A percentile compares a stretch with the other conserved stretches of the same genome.
Evolutionary conservation across 2,888 invertebrate species (phyloP).

Genomic region (Aphidoletes aphidimyza): DNA sequence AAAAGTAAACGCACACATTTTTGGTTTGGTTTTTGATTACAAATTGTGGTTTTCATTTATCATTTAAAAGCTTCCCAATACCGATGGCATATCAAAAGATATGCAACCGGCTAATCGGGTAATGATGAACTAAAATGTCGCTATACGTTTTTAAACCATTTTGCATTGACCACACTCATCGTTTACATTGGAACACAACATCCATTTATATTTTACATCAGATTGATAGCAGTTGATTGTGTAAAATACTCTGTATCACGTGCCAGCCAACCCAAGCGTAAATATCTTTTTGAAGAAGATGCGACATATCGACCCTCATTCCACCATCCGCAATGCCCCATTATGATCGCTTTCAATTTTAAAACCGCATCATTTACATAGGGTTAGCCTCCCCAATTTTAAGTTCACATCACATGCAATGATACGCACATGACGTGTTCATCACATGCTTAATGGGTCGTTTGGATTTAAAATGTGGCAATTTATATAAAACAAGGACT

Average conservation of each 20-base stretch:
- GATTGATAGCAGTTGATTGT: background rate
- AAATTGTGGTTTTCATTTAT: background rate
- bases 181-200: background rate
- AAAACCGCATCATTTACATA: conserved; percentile 19
- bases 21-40: conserved; percentile 18
- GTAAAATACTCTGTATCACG: background rate
- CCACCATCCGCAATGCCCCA: too few species aligned
- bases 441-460: conserved; percentile 26
- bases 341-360: background rate
- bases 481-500: background rate
- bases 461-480: background rate
- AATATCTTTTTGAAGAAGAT: conserved; percentile 10
- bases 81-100: too few species aligned
- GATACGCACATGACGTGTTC: conserved; percentile 20
- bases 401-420: background rate
- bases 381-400: background rate
- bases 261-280: background rate
- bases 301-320: background rate
- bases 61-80: too few species aligned
- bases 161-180: conserved; percentile 21
- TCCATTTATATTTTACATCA: conserved; percentile 1
- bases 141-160: background rate
- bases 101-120: background rate
- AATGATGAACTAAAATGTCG: background rate
- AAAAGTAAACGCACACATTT: background rate